phyloP scores from a whole-genome alignment of 2,113 vertebrate species.

The Melanotaenia duboulayi region DNA sequence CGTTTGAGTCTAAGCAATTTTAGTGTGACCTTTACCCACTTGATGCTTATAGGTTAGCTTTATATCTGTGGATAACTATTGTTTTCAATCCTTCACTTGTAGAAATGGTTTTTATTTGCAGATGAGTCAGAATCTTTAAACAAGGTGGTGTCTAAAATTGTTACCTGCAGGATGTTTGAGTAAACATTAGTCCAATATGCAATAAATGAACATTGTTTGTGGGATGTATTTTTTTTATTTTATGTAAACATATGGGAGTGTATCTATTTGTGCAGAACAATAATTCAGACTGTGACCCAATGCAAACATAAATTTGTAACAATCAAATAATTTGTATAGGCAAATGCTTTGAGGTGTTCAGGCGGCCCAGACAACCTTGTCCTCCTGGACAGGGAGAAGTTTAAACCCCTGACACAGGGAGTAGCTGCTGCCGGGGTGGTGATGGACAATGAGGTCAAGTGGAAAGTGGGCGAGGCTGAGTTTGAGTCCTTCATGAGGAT shows the following conservation, averaged over 20 bases:
- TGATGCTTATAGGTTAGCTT: not conserved
- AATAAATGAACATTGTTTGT: not conserved
- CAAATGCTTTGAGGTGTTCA: constrained; percentile 88
- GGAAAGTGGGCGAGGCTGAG: constrained; percentile 94
- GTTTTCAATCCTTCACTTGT: constrained; percentile 7
- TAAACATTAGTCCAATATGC: constrained; percentile 44
- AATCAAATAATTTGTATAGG: constrained; percentile 76
- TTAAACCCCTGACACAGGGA: constrained; percentile 84
- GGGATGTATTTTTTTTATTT: too few species aligned
- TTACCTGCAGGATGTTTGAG: not conserved
- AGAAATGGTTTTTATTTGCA: not conserved
- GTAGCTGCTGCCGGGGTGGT: constrained; percentile 83
- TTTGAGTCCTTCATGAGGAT: constrained; percentile 97
- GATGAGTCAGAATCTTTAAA: too few species aligned
- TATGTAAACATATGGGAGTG: too few species aligned
- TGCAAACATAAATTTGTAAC: not conserved
- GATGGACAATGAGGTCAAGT: constrained; percentile 88
- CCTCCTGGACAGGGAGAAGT: constrained; percentile 89
- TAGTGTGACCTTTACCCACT: not conserved
- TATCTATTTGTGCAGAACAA: not conserved
- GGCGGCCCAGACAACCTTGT: constrained; percentile 89
- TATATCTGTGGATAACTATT: not conserved
- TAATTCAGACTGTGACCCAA: not conserved
- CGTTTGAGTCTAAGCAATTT: not conserved
- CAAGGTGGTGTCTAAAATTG: too few species aligned